phyloP scores from a whole-genome alignment of 2,888 invertebrate species.

The Enchytraeus crypticus region DNA sequence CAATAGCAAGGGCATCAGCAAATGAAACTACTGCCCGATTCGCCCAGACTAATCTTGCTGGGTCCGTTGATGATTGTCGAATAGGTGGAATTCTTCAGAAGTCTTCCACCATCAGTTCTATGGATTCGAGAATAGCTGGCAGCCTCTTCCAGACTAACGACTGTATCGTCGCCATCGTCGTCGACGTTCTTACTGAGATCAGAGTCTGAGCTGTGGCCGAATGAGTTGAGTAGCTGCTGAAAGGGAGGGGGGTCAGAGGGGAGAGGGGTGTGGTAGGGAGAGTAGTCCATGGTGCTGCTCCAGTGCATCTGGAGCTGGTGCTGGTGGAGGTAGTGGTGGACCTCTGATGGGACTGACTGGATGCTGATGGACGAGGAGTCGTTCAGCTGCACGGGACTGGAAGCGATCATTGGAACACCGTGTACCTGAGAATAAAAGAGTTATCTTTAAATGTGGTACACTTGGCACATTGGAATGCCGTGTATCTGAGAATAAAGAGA shows the following conservation, averaged over 20 bases:
- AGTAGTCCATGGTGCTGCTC: neutral
- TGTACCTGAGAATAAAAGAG: slow-evolving; percentile 4
- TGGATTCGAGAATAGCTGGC: neutral
- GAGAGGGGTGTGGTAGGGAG: neutral
- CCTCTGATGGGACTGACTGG: neutral
- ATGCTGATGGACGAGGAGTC: neutral
- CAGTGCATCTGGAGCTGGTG: neutral
- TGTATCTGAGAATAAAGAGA: too few relatives aligned
- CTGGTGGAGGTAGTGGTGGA: slow-evolving; percentile 7
- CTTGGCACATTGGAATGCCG: too few relatives aligned
- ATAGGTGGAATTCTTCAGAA: too few relatives aligned
- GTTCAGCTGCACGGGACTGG: slow-evolving; percentile 1
- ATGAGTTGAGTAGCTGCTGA: neutral
- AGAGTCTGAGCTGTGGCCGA: neutral
- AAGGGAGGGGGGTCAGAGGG: neutral
- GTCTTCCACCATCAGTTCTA: too few relatives aligned
- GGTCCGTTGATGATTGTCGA: too few relatives aligned
- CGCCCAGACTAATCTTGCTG: too few relatives aligned
- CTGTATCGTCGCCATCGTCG: neutral
- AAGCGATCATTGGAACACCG: slow-evolving; percentile 5
- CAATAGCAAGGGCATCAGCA: too few relatives aligned
- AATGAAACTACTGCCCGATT: too few relatives aligned
- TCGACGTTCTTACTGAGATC: neutral
- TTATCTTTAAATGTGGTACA: too few relatives aligned
- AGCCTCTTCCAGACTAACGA: neutral